Evolutionary conservation across 2,888 invertebrate species (phyloP).

Genomic region (Melanostoma mellinum): DNA sequence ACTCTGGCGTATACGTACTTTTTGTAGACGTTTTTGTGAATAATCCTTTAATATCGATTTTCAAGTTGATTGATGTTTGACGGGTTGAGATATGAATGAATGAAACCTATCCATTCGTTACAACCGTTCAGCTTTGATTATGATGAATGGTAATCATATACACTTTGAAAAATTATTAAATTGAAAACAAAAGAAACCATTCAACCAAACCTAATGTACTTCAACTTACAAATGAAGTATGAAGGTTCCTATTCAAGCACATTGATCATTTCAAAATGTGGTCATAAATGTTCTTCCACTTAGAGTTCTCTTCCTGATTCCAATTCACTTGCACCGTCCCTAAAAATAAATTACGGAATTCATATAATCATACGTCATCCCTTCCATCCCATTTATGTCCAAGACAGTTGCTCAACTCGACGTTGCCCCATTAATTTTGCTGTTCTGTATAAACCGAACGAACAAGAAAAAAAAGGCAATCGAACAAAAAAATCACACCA

Average conservation of each 20-base stretch:
- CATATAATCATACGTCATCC: slow-evolving; percentile 62
- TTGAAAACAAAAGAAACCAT: too few species aligned
- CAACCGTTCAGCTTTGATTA: too few species aligned
- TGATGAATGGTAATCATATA: too few species aligned
- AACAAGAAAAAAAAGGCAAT: slow-evolving; percentile 7
- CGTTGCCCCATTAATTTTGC: slow-evolving; percentile 56
- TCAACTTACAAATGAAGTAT: slow-evolving; percentile 38
- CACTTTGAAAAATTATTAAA: too few species aligned
- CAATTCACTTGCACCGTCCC: slow-evolving; percentile 10
- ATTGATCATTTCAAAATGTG: slow-evolving; percentile 38
- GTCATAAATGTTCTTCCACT: slow-evolving; percentile 48
- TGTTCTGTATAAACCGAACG: not conserved
- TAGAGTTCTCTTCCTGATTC: slow-evolving; percentile 5
- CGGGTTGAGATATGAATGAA: too few species aligned
- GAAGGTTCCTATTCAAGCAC: slow-evolving; percentile 3
- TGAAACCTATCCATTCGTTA: too few species aligned
- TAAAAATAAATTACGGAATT: slow-evolving; percentile 43
- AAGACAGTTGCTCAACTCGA: slow-evolving; percentile 65
- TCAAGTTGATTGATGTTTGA: not conserved
- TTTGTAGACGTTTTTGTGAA: not conserved
- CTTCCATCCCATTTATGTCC: slow-evolving; percentile 61
- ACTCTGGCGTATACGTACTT: slow-evolving; percentile 23
- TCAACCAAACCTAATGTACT: not conserved
- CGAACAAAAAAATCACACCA: not conserved
- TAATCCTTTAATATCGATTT: not conserved